Conservation (phyloP, 2,888 invertebrate species). For the Acleris laterana region DNA sequence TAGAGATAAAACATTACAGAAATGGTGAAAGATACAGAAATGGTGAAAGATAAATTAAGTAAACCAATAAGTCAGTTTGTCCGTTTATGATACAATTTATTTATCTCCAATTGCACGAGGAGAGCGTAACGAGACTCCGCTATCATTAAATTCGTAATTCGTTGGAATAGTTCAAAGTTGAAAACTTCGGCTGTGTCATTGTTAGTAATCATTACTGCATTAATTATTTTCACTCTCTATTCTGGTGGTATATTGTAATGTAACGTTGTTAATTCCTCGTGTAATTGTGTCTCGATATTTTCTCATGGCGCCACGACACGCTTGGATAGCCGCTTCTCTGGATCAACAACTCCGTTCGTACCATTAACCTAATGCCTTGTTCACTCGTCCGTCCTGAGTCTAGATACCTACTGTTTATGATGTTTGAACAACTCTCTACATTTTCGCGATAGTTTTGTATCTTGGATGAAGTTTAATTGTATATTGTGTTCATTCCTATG, state of each 20-base stretch:
- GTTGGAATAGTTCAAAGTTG: slow-evolving; percentile 14
- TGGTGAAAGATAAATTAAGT: no score
- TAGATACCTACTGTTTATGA: slow-evolving; percentile 28
- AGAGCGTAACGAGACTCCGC: slow-evolving; percentile 2
- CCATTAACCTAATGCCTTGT: slow-evolving; percentile 79
- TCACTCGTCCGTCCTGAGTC: slow-evolving; percentile 63
- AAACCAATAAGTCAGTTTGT: no score
- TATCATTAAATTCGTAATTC: slow-evolving; percentile 23
- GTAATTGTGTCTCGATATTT: slow-evolving; percentile 31
- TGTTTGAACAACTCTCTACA: not conserved
- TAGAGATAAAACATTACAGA: no score
- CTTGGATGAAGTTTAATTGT: no score
- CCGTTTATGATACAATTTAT: not conserved
- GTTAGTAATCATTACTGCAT: slow-evolving; percentile 23
- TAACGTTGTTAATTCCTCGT: slow-evolving; percentile 32
- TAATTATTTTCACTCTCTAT: slow-evolving; percentile 31
- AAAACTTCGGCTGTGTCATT: slow-evolving; percentile 31
- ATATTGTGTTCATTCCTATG: no score
- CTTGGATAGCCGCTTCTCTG: slow-evolving; percentile 50
- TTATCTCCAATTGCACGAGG: slow-evolving; percentile 1
- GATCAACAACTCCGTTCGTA: slow-evolving; percentile 65
- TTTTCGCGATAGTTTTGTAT: no score
- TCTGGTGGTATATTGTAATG: slow-evolving; percentile 42
- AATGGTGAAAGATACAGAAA: no score
- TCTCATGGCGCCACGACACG: slow-evolving; percentile 45